Evolutionary conservation across 2,888 invertebrate species (phyloP).

Genomic region (Cryptus viduatorius): DNA sequence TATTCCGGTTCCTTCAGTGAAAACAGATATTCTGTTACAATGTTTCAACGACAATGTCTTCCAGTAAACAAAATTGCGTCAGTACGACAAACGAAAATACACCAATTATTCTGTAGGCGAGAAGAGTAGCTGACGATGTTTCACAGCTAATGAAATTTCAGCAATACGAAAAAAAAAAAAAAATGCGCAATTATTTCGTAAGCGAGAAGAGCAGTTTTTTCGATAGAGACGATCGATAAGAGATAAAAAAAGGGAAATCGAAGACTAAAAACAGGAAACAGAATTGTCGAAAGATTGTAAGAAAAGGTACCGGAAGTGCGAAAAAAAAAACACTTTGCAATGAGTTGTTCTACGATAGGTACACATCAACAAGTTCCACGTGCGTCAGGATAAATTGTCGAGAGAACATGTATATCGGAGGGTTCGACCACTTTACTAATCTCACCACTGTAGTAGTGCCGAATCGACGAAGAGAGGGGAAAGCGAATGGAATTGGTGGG

Average conservation of each 20-base stretch:
- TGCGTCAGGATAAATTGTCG: slow-evolving; percentile 10
- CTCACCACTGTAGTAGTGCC: background rate
- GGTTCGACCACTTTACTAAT: background rate
- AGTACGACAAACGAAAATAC: too few relatives aligned
- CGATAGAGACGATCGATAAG: too few relatives aligned
- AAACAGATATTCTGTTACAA: too few relatives aligned
- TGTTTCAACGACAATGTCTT: too few relatives aligned
- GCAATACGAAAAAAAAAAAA: too few relatives aligned
- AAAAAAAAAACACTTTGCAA: slow-evolving; percentile 8
- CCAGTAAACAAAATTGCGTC: too few relatives aligned
- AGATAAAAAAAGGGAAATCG: background rate
- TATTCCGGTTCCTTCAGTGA: too few relatives aligned
- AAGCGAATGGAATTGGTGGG: slow-evolving; percentile 59
- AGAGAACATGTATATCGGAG: background rate
- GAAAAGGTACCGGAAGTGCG: background rate
- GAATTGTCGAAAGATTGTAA: slow-evolving; percentile 22
- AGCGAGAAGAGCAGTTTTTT: too few relatives aligned
- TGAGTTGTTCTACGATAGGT: slow-evolving; percentile 1
- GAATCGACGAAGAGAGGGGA: slow-evolving; percentile 27
- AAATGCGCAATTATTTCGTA: too few relatives aligned
- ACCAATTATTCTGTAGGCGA: too few relatives aligned
- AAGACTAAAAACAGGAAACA: background rate
- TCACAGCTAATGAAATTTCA: too few relatives aligned
- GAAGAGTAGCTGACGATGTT: too few relatives aligned
- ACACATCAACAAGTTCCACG: slow-evolving; percentile 32